A percentile compares a stretch with the other conserved stretches of the same genome.
Conservation (phyloP, 30 jellyfish, hydroid and myxozoan species). For the Hydractinia symbiolongicarpus region DNA sequence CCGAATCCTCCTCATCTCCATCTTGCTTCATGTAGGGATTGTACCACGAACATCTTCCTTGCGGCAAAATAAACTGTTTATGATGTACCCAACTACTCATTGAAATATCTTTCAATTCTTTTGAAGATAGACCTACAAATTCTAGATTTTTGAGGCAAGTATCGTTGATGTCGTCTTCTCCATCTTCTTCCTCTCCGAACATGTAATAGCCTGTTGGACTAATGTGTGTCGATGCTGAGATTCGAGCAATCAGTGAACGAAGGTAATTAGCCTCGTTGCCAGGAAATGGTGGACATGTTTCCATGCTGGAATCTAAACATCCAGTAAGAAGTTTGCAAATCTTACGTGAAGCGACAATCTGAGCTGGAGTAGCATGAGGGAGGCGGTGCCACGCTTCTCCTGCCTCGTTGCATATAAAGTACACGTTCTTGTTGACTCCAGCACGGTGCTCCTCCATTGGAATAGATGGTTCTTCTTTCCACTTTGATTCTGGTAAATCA, state of each 20-base stretch:
- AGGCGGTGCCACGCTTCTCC: slow-evolving; percentile 70
- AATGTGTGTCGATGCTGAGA: slow-evolving; percentile 78
- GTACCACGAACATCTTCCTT: slow-evolving; percentile 82
- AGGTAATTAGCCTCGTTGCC: slow-evolving; percentile 84
- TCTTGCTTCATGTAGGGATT: slow-evolving; percentile 63
- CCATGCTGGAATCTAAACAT: slow-evolving; percentile 43
- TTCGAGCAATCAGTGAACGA: slow-evolving; percentile 81
- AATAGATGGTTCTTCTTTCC: not conserved
- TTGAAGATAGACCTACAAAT: slow-evolving; percentile 61
- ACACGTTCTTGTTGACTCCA: slow-evolving; percentile 7
- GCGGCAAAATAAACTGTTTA: slow-evolving; percentile 68
- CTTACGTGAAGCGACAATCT: slow-evolving; percentile 53
- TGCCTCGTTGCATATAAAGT: slow-evolving; percentile 17
- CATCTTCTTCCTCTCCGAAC: slow-evolving; percentile 80
- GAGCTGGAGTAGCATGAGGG: slow-evolving; percentile 82
- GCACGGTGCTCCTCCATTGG: not conserved
- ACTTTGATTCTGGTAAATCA: slow-evolving; percentile 3
- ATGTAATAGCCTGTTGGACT: slow-evolving; percentile 76
- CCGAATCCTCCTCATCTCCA: slow-evolving; percentile 65
- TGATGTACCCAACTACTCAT: slow-evolving; percentile 81
- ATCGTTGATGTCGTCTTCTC: slow-evolving; percentile 61
- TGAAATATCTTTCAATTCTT: slow-evolving; percentile 47
- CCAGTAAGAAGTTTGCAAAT: slow-evolving; percentile 66
- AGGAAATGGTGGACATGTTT: slow-evolving; percentile 65
- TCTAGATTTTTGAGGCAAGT: slow-evolving; percentile 52